Percentiles rank a stretch among this genome's conserved stretches.
phyloP scores from a whole-genome alignment of 2,113 vertebrate genomes.

The Gambusia holbrooki region DNA sequence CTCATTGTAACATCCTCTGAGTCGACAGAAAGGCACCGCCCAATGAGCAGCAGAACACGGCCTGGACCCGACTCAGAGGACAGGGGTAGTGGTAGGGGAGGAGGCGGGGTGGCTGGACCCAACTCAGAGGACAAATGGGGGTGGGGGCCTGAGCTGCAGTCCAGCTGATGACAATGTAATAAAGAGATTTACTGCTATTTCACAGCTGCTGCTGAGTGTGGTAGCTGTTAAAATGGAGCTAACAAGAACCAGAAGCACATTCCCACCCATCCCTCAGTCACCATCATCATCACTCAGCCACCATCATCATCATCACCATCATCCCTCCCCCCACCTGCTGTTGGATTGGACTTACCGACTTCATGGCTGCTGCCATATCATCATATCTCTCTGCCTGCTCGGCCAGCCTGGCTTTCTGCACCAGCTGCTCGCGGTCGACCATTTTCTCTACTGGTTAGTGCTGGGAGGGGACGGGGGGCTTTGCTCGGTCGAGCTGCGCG shows the following conservation, averaged over 20 bases:
- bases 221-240: neutral
- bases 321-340: neutral
- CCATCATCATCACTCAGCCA: neutral
- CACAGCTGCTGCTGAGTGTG: neutral
- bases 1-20: constrained; percentile 47
- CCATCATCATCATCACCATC: neutral
- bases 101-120: constrained; percentile 19
- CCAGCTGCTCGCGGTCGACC: constrained; percentile 99
- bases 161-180: constrained; percentile 2
- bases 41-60: constrained; percentile 63
- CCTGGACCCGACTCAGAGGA: constrained; percentile 20
- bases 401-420: constrained; percentile 98
- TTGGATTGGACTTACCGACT: constrained; percentile 89
- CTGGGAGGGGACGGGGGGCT: neutral
- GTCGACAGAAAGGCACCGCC: constrained; percentile 80
- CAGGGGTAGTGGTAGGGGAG: neutral
- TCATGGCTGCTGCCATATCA: constrained; percentile 99
- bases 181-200: neutral
- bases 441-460: constrained; percentile 74
- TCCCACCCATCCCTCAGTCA: constrained; percentile 2
- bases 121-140: neutral
- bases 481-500: constrained; percentile 50
- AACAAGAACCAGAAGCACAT: neutral
- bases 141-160: neutral
- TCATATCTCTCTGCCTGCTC: constrained; percentile 98